Percentiles rank a stretch among this genome's conserved stretches.
phyloP scores from a whole-genome alignment of 2,113 vertebrate genomes.

The Oreamnos americanus region DNA sequence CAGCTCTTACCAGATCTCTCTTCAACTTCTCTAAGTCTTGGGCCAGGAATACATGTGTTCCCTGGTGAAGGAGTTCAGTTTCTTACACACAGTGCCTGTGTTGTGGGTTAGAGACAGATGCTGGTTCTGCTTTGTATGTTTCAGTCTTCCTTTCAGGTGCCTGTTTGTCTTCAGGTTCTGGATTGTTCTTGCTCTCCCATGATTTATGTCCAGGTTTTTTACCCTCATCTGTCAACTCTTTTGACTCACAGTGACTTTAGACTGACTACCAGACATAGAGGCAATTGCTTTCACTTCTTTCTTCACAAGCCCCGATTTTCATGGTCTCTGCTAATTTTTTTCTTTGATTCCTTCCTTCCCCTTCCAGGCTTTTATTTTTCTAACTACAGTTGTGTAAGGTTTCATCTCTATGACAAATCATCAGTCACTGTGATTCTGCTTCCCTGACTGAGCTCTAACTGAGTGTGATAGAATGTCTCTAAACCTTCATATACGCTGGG shows the following conservation, averaged over 20 bases:
- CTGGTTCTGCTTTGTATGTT: not conserved
- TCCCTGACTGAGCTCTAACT: not conserved
- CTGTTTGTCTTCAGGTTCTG: not conserved
- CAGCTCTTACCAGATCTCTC: not conserved
- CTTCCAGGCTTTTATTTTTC: not conserved
- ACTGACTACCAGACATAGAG: not conserved
- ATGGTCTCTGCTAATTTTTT: not conserved
- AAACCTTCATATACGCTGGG: not conserved
- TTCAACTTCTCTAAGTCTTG: not conserved
- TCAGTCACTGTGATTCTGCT: not conserved
- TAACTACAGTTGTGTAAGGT: not conserved
- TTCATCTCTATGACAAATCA: not conserved
- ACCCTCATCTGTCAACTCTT: not conserved
- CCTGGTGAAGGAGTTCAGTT: not conserved
- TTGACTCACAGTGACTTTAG: not conserved
- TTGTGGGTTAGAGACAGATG: not conserved
- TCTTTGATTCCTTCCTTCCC: not conserved
- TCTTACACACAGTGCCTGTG: not conserved
- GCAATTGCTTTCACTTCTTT: not conserved
- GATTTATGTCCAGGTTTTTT: not conserved
- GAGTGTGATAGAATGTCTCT: not conserved
- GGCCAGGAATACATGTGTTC: not conserved
- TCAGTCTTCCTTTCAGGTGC: not conserved
- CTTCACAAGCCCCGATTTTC: not conserved
- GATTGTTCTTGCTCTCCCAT: not conserved